Percentiles rank a stretch among this genome's conserved stretches.
Conservation (phyloP, 2,797 vertebrate genomes). For the Coccyzus lansbergi region DNA sequence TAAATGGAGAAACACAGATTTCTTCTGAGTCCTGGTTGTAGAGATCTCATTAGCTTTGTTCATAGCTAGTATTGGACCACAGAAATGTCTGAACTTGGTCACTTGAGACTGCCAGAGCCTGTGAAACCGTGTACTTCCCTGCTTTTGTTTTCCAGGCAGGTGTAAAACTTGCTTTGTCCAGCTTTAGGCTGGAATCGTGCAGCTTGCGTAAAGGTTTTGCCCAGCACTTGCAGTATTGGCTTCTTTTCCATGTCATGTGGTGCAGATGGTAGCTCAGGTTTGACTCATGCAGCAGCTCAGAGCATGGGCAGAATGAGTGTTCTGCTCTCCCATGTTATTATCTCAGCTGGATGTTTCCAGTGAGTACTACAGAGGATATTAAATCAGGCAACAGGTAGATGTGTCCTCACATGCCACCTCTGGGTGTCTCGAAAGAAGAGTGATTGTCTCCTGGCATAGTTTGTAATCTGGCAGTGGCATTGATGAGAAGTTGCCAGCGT, state of each 20-base stretch:
- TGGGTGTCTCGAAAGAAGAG: neutral
- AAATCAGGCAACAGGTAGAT: neutral
- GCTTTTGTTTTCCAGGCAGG: neutral
- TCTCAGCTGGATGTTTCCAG: neutral
- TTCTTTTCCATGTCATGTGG: neutral
- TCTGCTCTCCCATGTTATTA: fast-evolving
- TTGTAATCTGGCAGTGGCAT: too few relatives aligned
- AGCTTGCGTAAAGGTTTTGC: neutral
- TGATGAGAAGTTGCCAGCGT: neutral
- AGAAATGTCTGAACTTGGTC: neutral
- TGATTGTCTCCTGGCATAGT: too few relatives aligned
- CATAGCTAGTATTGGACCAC: neutral
- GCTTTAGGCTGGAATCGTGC: neutral
- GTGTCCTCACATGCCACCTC: too few relatives aligned
- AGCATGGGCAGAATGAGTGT: fast-evolving
- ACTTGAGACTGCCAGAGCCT: neutral
- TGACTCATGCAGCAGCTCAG: neutral
- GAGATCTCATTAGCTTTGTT: neutral
- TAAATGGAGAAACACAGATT: neutral
- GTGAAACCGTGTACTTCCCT: neutral
- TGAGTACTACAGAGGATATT: neutral
- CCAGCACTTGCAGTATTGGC: too few relatives aligned
- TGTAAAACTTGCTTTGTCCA: neutral
- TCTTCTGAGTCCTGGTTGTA: neutral
- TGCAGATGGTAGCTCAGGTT: neutral